A percentile compares a stretch with the other conserved stretches of the same genome.
These are phyloP conservation scores for Bellardia bayeri DNA, from an alignment of 2,888 invertebrate genomes.

Conservation along the genomic window DNA sequence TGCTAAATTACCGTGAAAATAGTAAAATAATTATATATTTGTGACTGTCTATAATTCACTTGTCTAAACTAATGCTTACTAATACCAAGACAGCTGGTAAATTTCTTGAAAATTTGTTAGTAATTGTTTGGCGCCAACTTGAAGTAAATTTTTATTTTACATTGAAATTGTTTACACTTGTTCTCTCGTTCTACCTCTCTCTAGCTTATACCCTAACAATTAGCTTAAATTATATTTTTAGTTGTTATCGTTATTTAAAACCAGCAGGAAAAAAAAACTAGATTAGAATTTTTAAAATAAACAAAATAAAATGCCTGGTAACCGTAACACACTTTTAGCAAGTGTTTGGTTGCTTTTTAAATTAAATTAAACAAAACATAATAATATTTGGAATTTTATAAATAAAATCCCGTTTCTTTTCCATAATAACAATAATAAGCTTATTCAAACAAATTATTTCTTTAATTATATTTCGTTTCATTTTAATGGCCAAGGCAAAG, in stretches of 20 bases:
- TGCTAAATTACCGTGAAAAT: conserved; percentile 13
- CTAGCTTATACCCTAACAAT: neutral
- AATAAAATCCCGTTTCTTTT: too few species aligned
- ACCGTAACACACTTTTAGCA: conserved; percentile 7
- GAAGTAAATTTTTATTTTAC: conserved; percentile 51
- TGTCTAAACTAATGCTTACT: conserved; percentile 21
- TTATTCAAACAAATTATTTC: neutral
- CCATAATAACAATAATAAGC: neutral
- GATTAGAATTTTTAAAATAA: conserved; percentile 53
- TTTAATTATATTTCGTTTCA: neutral
- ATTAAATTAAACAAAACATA: neutral
- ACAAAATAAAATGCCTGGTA: conserved; percentile 39
- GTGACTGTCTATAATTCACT: neutral
- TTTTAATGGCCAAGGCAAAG: neutral
- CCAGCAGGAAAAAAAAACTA: neutral
- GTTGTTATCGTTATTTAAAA: conserved; percentile 18
- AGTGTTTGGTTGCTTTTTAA: too few species aligned
- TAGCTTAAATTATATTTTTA: conserved; percentile 13
- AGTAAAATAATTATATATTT: neutral
- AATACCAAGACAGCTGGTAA: neutral
- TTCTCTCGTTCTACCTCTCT: neutral
- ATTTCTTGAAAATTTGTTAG: conserved; percentile 28
- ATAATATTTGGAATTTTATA: neutral
- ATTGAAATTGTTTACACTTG: conserved; percentile 7
- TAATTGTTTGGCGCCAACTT: conserved; percentile 63